Evolutionary conservation across 2,888 invertebrate species (phyloP).

Genomic region (Cantharis rufa): DNA sequence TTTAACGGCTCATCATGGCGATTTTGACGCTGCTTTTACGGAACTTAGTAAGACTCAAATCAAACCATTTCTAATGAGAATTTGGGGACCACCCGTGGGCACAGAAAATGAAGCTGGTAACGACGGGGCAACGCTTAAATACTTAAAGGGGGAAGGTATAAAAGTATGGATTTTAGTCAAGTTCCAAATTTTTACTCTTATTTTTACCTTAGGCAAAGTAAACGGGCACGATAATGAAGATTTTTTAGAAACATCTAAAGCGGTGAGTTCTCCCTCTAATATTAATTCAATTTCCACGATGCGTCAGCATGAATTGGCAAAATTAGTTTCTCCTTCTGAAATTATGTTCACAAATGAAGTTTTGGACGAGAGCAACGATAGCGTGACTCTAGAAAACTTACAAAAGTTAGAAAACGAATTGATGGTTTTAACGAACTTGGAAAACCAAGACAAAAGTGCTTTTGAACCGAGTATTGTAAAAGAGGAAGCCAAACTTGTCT

Average conservation of each 20-base stretch:
- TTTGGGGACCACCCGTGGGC: constrained; percentile 76
- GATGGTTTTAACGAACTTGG: background rate
- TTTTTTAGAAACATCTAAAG: constrained; percentile 43
- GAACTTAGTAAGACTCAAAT: constrained; percentile 76
- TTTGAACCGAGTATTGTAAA: background rate
- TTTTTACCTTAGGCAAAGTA: constrained; percentile 7
- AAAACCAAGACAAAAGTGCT: background rate
- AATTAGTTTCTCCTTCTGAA: background rate
- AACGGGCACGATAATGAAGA: constrained; percentile 10
- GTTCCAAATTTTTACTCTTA: background rate
- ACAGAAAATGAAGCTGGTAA: constrained; percentile 68
- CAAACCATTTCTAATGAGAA: constrained; percentile 79
- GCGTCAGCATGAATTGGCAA: background rate
- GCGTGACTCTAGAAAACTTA: constrained; percentile 16
- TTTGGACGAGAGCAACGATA: background rate
- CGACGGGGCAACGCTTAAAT: constrained; percentile 47
- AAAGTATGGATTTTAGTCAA: background rate
- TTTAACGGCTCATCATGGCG: constrained; percentile 71
- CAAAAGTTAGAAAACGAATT: constrained; percentile 15
- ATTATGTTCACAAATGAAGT: background rate
- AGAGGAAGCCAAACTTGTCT: background rate
- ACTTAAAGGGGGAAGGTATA: constrained; percentile 52
- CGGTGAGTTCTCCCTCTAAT: constrained; percentile 49
- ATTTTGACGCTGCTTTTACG: constrained; percentile 70
- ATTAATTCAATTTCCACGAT: constrained; percentile 27